Evolutionary conservation across 2,888 invertebrate species (phyloP), one percentile per base, ranked within the genome.

Genomic region (Microplitis manilae): DNA sequence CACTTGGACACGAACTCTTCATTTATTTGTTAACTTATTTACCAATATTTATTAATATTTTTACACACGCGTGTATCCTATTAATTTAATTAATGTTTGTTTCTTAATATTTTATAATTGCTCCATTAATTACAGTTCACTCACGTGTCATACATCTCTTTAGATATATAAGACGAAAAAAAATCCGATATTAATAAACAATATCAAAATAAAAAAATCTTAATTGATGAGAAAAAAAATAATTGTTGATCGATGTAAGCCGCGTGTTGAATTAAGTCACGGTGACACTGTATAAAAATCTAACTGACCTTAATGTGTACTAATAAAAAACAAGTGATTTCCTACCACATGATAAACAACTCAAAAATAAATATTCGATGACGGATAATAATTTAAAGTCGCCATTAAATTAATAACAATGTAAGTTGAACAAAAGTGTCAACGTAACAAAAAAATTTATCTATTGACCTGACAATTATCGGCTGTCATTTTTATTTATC

Each of bases 201-300:
- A 73, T 67, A 69, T 20, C 20, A 20, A 40, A 60, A 62, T 50
- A 73, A 73, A 67, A 73, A 76, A 73, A 65, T 61, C 30, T 30
- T 1, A 67, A 50, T 50, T 67, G 68, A 76, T 38, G 59, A 73
- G 13, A 61, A 75, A 75, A 74, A 65, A 50, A 65, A 73, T 64
- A 60, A 65, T 74, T 61, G 68, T 77, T 77, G 40, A 77, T 82
- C 76, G 77, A 80, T 81, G 77, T 77, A 73, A 68, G 78, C 69
- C 77, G 75, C 77, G 78, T 79, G 70, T 76, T 77, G 73, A 78
- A 75, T 81, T 68, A 76, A 81, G 81, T 84, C 79, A 80, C 80
- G 76, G 76, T 83, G 80, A 84, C 85, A 84, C 82, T 84, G 88
- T 88, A 88, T 87, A 87, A 88, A 88, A 88, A 87, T 88, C 87